Conservation (phyloP, 2,888 invertebrate species). For the Ophion ventricosus region DNA sequence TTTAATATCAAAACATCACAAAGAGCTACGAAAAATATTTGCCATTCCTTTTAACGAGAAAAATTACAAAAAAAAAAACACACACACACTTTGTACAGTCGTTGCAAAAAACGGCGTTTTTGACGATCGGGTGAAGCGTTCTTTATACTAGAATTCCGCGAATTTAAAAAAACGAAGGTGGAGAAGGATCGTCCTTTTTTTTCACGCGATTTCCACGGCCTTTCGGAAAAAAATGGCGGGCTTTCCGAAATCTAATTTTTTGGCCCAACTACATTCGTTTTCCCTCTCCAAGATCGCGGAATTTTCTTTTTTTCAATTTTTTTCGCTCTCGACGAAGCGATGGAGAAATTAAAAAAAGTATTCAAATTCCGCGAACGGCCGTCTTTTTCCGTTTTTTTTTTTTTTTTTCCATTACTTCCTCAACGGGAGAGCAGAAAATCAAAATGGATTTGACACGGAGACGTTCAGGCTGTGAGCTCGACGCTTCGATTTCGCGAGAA, state of each 20-base stretch:
- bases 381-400: constrained; percentile 1
- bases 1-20: constrained; percentile 12
- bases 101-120: background rate
- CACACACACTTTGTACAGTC: background rate
- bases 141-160: background rate
- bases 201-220: constrained; percentile 13
- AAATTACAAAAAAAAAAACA: constrained; percentile 9
- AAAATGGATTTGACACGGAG: background rate
- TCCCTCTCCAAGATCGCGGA: background rate
- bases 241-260: background rate
- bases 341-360: no score
- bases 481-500: constrained; percentile 50
- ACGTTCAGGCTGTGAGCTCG: constrained; percentile 38
- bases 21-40: background rate
- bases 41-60: background rate
- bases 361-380: background rate
- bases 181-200: no score
- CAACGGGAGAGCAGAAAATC: background rate
- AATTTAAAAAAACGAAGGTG: background rate
- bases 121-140: background rate
- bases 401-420: background rate
- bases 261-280: background rate
- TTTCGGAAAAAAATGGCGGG: background rate
- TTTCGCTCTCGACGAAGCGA: no score
- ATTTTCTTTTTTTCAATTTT: background rate